phyloP scores from a whole-genome alignment of 92 coral and sea anemone genomes.

The Heliopora coerulea region DNA sequence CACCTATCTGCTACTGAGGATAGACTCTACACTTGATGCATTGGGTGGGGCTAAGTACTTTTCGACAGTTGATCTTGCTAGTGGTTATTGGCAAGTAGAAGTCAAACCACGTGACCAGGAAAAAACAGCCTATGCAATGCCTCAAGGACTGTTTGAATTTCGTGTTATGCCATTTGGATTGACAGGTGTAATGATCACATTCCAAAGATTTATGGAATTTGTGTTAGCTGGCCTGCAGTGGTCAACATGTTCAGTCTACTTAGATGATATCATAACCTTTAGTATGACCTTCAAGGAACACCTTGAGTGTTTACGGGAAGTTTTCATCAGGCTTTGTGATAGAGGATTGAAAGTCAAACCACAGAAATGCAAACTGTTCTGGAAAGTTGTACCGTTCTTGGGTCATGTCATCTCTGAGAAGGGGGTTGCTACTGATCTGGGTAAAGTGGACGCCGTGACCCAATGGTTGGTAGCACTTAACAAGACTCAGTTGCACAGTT shows the following conservation, averaged over 20 bases:
- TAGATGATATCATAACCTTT: no score
- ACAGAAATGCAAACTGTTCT: conserved; percentile 46
- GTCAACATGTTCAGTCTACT: no score
- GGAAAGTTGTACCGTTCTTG: no score
- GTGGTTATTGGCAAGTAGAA: conserved; percentile 54
- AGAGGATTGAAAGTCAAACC: conserved; percentile 50
- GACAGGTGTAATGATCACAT: conserved; percentile 45
- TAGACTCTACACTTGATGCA: conserved; percentile 40
- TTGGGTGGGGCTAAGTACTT: conserved; percentile 35
- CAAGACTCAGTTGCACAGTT: conserved; percentile 37
- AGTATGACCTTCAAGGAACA: conserved; percentile 39
- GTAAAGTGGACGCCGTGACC: conserved; percentile 29
- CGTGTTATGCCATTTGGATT: conserved; percentile 55
- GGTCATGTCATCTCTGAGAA: conserved; percentile 45
- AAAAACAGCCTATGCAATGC: conserved; percentile 40
- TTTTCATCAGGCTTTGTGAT: conserved; percentile 28
- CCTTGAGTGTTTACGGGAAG: conserved; percentile 30
- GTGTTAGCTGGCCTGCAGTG: no score
- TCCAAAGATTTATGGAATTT: conserved; percentile 49
- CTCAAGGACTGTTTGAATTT: conserved; percentile 48
- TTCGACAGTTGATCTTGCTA: conserved; percentile 38
- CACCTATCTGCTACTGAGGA: conserved; percentile 40
- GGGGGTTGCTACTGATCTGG: conserved; percentile 41
- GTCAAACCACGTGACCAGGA: conserved; percentile 35
- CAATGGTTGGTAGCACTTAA: conserved; percentile 34